Conservation (phyloP, 2,888 invertebrate species). For the Epinotia nisella region DNA sequence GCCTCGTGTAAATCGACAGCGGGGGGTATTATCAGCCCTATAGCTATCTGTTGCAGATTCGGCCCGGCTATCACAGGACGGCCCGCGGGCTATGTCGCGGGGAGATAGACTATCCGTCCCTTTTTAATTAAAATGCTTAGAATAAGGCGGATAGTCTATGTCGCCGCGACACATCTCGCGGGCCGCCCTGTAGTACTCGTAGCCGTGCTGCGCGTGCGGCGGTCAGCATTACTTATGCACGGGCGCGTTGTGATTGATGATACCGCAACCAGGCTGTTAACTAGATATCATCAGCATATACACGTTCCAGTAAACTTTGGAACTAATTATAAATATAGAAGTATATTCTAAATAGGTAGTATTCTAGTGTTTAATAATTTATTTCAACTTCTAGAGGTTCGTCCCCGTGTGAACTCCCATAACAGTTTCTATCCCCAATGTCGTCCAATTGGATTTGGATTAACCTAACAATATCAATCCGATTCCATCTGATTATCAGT, state of each 20-base stretch:
- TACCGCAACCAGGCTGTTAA: background rate
- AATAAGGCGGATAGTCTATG: too few species aligned
- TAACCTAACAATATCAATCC: too few species aligned
- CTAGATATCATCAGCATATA: background rate
- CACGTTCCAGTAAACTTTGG: background rate
- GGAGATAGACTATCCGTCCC: too few species aligned
- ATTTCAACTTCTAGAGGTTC: background rate
- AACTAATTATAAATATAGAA: background rate
- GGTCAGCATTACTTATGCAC: background rate
- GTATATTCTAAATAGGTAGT: too few species aligned
- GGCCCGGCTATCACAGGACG: too few species aligned
- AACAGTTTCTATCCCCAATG: background rate
- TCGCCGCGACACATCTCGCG: too few species aligned
- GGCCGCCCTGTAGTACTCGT: too few species aligned
- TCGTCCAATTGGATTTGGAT: background rate
- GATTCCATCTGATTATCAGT: too few species aligned
- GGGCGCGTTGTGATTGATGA: constrained; percentile 17
- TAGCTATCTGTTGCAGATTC: constrained; percentile 11
- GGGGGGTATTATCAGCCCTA: constrained; percentile 19
- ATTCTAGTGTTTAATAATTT: too few species aligned
- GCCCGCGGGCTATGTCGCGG: too few species aligned
- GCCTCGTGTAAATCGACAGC: background rate
- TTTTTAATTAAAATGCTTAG: too few species aligned
- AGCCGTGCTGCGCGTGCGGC: constrained; percentile 19
- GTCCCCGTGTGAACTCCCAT: background rate